Conservation (phyloP, 1,140 invertebrate genomes). For the Heliconius congener region DNA sequence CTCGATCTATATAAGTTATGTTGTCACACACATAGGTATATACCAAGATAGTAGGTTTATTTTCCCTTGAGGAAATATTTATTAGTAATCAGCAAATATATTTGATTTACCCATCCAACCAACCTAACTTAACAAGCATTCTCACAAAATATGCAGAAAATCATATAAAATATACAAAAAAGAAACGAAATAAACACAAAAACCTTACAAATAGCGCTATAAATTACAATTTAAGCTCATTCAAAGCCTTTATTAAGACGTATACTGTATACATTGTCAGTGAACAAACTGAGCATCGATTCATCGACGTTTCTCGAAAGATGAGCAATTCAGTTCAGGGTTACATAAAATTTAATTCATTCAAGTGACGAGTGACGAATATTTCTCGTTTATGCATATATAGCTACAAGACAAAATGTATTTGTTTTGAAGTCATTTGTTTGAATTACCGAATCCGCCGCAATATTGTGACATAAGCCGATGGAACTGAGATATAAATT, state of each 20-base stretch:
- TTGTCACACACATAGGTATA: too few relatives aligned
- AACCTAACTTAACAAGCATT: too few relatives aligned
- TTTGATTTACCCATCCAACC: too few relatives aligned
- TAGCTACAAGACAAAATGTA: not conserved
- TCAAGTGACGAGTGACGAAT: not conserved
- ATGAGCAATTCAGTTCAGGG: constrained; percentile 34
- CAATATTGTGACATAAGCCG: too few relatives aligned
- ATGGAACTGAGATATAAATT: too few relatives aligned
- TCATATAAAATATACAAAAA: not conserved
- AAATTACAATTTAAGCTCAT: not conserved
- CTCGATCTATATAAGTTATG: too few relatives aligned
- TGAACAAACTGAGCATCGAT: not conserved
- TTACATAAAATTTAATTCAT: constrained; percentile 21
- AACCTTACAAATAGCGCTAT: not conserved
- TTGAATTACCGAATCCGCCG: not conserved
- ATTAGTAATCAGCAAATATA: too few relatives aligned
- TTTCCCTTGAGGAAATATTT: too few relatives aligned
- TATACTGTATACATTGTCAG: not conserved
- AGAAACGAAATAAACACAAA: not conserved
- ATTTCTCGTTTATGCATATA: not conserved
- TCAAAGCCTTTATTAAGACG: not conserved
- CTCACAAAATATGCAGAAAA: too few relatives aligned
- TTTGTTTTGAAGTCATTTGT: not conserved
- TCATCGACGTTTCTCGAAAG: constrained; percentile 19
- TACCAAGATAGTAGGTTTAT: too few relatives aligned